Conservation (phyloP, 2,113 vertebrate species). For the Bagarius yarrelli region DNA sequence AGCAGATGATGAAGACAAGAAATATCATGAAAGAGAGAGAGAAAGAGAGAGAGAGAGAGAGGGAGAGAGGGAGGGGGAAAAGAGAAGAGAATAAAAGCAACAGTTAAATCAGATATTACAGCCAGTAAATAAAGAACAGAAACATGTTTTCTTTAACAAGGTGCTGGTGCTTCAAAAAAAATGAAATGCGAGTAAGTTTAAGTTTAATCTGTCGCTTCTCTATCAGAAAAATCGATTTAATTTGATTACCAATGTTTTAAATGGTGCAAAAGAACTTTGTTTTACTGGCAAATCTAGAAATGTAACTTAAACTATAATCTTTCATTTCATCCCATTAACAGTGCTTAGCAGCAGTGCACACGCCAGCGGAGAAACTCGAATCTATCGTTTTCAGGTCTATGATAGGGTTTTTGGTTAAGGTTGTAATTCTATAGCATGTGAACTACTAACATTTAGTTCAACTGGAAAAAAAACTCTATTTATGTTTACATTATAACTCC, state of each 20-base stretch:
- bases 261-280: background rate
- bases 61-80: constrained; percentile 29
- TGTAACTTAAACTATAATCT: background rate
- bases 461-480: background rate
- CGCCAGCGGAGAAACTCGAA: background rate
- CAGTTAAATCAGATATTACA: constrained; percentile 16
- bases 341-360: background rate
- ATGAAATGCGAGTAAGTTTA: background rate
- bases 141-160: constrained; percentile 4
- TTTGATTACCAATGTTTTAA: background rate
- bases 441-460: background rate
- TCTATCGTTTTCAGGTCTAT: background rate
- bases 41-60: constrained; percentile 22
- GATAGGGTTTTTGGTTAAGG: too few species aligned
- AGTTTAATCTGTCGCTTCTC: background rate
- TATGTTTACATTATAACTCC: background rate
- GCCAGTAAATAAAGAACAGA: constrained; percentile 30
- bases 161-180: background rate
- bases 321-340: background rate
- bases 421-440: background rate
- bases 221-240: constrained; percentile 3
- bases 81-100: constrained; percentile 35
- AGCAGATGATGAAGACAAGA: constrained; percentile 36
- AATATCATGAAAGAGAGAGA: constrained; percentile 52
- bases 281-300: background rate